A percentile compares a stretch with the other conserved stretches of the same genome.
Conservation (phyloP, 30 jellyfish, hydroid and myxozoan species). For the Nemopilema nomurai region DNA sequence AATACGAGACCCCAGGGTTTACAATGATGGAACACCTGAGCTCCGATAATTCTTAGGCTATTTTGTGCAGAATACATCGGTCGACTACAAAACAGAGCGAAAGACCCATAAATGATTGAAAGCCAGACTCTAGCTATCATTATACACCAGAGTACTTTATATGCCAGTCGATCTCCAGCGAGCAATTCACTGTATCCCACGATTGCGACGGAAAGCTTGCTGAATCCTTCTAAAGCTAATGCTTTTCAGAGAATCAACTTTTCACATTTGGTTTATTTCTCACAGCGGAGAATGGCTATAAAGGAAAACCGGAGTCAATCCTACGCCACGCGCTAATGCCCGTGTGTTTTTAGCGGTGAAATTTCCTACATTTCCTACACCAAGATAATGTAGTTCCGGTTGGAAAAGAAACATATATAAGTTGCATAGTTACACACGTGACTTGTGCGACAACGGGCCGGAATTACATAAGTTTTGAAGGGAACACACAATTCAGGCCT, state of each 20-base stretch:
- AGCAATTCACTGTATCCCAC: background rate
- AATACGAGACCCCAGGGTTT: no score
- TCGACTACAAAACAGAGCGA: no score
- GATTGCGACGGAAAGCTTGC: background rate
- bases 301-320: background rate
- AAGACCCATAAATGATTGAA: no score
- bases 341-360: background rate
- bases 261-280: background rate
- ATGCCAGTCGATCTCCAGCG: background rate
- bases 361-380: background rate
- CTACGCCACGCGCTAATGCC: background rate
- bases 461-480: background rate
- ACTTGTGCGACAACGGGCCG: background rate
- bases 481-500: background rate
- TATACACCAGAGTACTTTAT: no score
- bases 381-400: no score
- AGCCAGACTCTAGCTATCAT: no score
- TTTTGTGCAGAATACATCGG: no score
- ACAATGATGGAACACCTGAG: no score
- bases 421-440: no score
- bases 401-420: no score
- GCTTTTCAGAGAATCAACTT: background rate
- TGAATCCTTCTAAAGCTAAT: background rate
- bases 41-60: no score
- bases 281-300: background rate